A percentile compares a stretch with the other conserved stretches of the same genome.
Evolutionary conservation across 2,888 invertebrate species (phyloP).

Genomic region (Odiellus spinosus): DNA sequence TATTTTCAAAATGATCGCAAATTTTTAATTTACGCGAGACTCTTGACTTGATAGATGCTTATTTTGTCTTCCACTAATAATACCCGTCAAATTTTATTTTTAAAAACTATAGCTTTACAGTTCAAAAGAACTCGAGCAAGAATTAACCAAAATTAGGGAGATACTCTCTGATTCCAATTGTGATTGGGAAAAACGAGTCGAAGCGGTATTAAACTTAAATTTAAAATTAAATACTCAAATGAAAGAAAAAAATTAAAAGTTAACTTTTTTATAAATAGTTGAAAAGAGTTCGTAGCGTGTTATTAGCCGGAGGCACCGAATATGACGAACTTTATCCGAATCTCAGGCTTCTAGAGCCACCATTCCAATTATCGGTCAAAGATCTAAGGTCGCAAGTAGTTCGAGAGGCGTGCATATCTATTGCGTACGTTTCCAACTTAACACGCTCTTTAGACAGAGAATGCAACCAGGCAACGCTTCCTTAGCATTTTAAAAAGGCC

Average conservation of each 20-base stretch:
- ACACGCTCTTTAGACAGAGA: slow-evolving; percentile 2
- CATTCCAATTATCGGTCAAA: slow-evolving; percentile 64
- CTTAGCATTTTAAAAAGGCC: not conserved
- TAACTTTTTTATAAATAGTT: slow-evolving; percentile 40
- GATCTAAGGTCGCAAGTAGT: slow-evolving; percentile 87
- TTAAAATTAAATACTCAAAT: not conserved
- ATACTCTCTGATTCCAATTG: slow-evolving; percentile 60
- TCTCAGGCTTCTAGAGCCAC: slow-evolving; percentile 59
- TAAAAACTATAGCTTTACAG: not conserved
- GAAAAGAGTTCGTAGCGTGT: slow-evolving; percentile 64
- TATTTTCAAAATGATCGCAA: too few relatives aligned
- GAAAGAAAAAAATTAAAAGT: not conserved
- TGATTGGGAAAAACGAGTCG: slow-evolving; percentile 90
- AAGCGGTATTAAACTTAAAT: slow-evolving; percentile 49
- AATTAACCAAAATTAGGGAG: slow-evolving; percentile 54
- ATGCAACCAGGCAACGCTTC: too few relatives aligned
- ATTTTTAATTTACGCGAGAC: too few relatives aligned
- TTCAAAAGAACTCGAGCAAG: slow-evolving; percentile 53
- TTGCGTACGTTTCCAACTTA: slow-evolving; percentile 45
- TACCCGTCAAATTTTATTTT: slow-evolving; percentile 5
- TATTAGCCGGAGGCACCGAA: slow-evolving; percentile 63
- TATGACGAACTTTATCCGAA: slow-evolving; percentile 54
- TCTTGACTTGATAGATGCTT: too few relatives aligned
- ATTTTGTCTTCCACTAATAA: too few relatives aligned
- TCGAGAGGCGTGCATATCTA: slow-evolving; percentile 85